A percentile compares a stretch with the other conserved stretches of the same genome.
phyloP scores from a whole-genome alignment of 2,113 vertebrate species.

The Otocyon megalotis region DNA sequence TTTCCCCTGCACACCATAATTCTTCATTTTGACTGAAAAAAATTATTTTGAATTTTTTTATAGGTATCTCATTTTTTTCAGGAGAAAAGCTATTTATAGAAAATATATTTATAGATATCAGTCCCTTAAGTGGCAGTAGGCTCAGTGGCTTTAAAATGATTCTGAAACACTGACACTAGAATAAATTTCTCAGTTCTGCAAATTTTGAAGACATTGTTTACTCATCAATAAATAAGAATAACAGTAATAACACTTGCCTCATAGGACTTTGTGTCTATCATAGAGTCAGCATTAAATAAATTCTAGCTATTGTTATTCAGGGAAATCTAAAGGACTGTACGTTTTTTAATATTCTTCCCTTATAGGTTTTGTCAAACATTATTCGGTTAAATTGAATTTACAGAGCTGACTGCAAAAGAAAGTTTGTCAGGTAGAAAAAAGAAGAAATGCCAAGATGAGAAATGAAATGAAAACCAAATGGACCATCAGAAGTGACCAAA shows the following conservation, averaged over 20 bases:
- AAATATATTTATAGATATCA: neutral
- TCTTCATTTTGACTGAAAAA: slow-evolving; percentile 3
- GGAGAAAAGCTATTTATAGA: neutral
- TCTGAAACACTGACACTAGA: neutral
- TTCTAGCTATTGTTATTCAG: neutral
- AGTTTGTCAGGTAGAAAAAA: slow-evolving; percentile 16
- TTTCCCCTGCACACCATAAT: neutral
- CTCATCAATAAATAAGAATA: neutral
- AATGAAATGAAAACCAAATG: neutral
- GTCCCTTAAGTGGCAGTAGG: neutral
- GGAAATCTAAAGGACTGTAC: neutral
- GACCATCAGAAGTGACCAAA: slow-evolving; percentile 29
- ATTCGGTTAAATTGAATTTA: neutral
- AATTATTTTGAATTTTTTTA: neutral
- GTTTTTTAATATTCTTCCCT: neutral
- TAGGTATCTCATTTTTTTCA: neutral
- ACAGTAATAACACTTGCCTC: neutral
- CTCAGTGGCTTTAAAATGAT: neutral
- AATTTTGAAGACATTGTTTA: neutral
- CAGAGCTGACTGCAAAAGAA: neutral
- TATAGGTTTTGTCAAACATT: neutral
- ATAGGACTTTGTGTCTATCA: neutral
- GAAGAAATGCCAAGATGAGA: slow-evolving; percentile 19
- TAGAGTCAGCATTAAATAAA: neutral
- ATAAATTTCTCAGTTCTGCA: neutral